Evolutionary conservation across 2,113 vertebrate species (phyloP).

Genomic region (Ancistrus triradiatus): DNA sequence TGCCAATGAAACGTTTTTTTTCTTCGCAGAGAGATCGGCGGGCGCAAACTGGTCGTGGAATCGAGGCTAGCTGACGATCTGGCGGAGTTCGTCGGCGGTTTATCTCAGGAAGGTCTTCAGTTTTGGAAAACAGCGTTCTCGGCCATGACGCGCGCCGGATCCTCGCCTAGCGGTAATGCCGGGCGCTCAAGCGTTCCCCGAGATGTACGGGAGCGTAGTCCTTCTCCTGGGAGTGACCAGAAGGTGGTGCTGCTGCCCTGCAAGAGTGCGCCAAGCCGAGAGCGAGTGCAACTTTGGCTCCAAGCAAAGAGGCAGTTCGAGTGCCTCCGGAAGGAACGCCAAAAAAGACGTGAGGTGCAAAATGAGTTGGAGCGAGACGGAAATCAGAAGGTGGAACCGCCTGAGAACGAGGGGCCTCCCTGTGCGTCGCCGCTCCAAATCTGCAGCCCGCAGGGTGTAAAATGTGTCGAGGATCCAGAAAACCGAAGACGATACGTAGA

Average conservation of each 20-base stretch:
- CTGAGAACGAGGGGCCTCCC: slow-evolving; percentile 43
- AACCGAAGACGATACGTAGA: slow-evolving; percentile 49
- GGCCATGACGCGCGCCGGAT: slow-evolving; percentile 82
- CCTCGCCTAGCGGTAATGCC: slow-evolving; percentile 60
- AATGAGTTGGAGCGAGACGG: neutral
- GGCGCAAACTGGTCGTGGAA: slow-evolving; percentile 80
- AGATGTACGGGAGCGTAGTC: slow-evolving; percentile 54
- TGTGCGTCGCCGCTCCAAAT: slow-evolving; percentile 51
- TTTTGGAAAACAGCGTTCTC: slow-evolving; percentile 96
- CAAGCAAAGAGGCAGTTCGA: slow-evolving; percentile 89
- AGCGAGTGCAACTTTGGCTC: slow-evolving; percentile 87
- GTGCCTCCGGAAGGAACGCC: slow-evolving; percentile 70
- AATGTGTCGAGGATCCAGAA: slow-evolving; percentile 47
- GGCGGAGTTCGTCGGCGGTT: slow-evolving; percentile 86
- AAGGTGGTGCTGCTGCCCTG: slow-evolving; percentile 93
- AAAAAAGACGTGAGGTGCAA: neutral
- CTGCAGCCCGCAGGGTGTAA: slow-evolving; percentile 51
- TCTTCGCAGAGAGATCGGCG: slow-evolving; percentile 87
- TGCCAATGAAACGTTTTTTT: neutral
- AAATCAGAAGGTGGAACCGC: slow-evolving; percentile 8
- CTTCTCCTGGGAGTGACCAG: slow-evolving; percentile 73
- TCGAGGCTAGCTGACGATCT: slow-evolving; percentile 84
- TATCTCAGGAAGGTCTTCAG: slow-evolving; percentile 86
- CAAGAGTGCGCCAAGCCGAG: slow-evolving; percentile 84
- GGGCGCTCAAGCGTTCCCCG: slow-evolving; percentile 50